phyloP scores from a whole-genome alignment of 1,140 invertebrate species.

The Fopius arisanus region DNA sequence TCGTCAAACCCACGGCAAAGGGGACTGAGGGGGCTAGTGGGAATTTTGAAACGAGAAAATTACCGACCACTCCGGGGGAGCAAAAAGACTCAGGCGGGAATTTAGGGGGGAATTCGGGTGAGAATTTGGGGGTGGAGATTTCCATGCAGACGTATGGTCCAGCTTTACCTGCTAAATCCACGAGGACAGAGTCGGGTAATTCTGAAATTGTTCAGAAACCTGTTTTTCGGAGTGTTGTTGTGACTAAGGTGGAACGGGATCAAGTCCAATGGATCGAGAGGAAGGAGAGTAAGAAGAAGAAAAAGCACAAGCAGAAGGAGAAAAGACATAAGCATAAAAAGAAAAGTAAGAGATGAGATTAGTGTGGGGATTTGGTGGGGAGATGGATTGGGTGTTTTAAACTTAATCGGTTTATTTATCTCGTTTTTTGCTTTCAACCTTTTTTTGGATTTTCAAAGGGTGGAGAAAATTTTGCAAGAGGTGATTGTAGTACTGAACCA shows the following conservation, averaged over 20 bases:
- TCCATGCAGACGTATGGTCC: slow-evolving; percentile 65
- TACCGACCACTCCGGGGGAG: too few species aligned
- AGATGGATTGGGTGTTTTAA: too few species aligned
- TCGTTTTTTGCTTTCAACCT: too few species aligned
- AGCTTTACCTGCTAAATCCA: slow-evolving; percentile 60
- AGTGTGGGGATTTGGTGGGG: neutral
- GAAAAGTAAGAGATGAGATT: slow-evolving; percentile 32
- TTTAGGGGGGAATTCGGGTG: slow-evolving; percentile 23
- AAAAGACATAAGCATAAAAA: slow-evolving; percentile 44
- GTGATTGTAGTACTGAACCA: too few species aligned
- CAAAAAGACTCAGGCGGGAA: too few species aligned
- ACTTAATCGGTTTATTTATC: neutral
- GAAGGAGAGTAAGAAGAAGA: slow-evolving; percentile 61
- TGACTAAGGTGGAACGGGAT: slow-evolving; percentile 33
- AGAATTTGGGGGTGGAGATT: slow-evolving; percentile 19
- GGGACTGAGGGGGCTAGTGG: slow-evolving; percentile 24
- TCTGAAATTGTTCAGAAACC: slow-evolving; percentile 30
- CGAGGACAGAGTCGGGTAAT: neutral
- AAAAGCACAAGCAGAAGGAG: slow-evolving; percentile 57
- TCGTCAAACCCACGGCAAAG: slow-evolving; percentile 48
- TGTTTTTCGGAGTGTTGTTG: slow-evolving; percentile 46
- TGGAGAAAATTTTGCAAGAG: too few species aligned
- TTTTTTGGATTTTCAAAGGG: too few species aligned
- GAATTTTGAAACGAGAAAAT: slow-evolving; percentile 28
- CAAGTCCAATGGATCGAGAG: slow-evolving; percentile 59